Evolutionary conservation across 2,113 vertebrate species (phyloP).

Genomic region (Paradoxurus hermaphroditus): DNA sequence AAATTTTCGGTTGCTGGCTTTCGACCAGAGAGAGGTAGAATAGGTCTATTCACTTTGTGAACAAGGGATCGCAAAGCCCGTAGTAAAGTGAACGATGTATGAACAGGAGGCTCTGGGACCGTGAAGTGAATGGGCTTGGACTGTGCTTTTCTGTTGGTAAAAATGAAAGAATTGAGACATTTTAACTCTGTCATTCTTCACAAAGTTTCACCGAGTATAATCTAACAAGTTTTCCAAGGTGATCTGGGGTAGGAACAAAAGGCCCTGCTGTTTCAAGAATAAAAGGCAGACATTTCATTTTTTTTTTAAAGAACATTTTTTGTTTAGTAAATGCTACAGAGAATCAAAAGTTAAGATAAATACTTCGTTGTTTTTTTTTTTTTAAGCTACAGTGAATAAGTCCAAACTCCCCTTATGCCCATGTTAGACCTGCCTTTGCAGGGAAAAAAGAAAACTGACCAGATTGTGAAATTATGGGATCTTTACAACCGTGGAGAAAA

Average conservation of each 20-base stretch:
- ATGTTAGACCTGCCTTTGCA: not conserved
- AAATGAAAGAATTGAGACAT: slow-evolving; percentile 41
- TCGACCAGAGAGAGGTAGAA: not conserved
- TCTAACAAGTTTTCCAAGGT: slow-evolving; percentile 5
- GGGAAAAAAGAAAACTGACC: not conserved
- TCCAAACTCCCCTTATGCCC: not conserved
- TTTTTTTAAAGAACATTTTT: slow-evolving; percentile 37
- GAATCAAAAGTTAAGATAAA: slow-evolving; percentile 64
- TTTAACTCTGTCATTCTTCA: slow-evolving; percentile 57
- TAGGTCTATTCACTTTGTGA: not conserved
- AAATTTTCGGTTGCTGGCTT: not conserved
- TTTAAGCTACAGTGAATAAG: not conserved
- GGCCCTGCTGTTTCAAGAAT: not conserved
- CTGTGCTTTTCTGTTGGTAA: slow-evolving; percentile 34
- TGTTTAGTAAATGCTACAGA: slow-evolving; percentile 47
- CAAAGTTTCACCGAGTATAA: slow-evolving; percentile 61
- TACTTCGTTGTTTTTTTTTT: not conserved
- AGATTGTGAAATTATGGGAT: not conserved
- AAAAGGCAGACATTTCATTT: slow-evolving; percentile 42
- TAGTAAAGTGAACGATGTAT: not conserved
- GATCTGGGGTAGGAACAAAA: slow-evolving; percentile 63
- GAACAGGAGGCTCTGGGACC: not conserved
- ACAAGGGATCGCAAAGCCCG: not conserved
- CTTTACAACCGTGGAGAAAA: not conserved
- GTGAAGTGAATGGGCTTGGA: slow-evolving; percentile 28